Evolutionary conservation across 1,140 invertebrate species (phyloP).

Genomic region (Pseudobourletiella spinata): DNA sequence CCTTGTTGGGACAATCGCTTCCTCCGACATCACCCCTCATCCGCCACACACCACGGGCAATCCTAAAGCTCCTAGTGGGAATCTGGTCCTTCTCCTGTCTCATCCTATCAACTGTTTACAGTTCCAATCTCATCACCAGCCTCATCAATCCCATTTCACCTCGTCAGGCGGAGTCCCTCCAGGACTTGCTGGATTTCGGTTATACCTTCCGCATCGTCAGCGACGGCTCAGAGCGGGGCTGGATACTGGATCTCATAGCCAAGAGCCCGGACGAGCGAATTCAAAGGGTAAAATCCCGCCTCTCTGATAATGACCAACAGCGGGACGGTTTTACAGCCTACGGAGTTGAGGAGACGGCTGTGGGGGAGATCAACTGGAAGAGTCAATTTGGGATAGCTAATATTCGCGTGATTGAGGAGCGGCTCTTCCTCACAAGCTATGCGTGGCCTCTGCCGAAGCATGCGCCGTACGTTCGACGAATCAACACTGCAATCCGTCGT

Average conservation of each 20-base stretch:
- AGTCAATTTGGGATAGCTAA: conserved; percentile 11
- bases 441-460: conserved; percentile 6
- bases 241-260: conserved; percentile 8
- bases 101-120: conserved; percentile 25
- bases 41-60: conserved; percentile 1
- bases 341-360: conserved; percentile 20
- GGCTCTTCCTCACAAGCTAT: conserved; percentile 25
- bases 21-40: background rate
- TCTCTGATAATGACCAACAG: background rate
- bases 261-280: background rate
- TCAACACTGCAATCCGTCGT: conserved; percentile 16
- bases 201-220: conserved; percentile 18
- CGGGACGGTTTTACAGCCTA: too few relatives aligned
- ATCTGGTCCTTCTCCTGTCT: conserved; percentile 28
- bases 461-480: conserved; percentile 19
- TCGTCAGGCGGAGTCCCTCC: conserved; percentile 17
- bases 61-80: conserved; percentile 16
- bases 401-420: conserved; percentile 21
- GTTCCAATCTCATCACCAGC: conserved; percentile 27
- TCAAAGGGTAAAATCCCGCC: background rate
- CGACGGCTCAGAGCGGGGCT: conserved; percentile 17
- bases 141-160: conserved; percentile 28
- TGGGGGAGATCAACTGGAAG: conserved; percentile 21
- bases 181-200: conserved; percentile 19
- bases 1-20: conserved; percentile 1